Evolutionary conservation across 2,113 vertebrate genomes (phyloP), one percentile per base, ranked within the genome.

Genomic region (Crotalus helleri): DNA sequence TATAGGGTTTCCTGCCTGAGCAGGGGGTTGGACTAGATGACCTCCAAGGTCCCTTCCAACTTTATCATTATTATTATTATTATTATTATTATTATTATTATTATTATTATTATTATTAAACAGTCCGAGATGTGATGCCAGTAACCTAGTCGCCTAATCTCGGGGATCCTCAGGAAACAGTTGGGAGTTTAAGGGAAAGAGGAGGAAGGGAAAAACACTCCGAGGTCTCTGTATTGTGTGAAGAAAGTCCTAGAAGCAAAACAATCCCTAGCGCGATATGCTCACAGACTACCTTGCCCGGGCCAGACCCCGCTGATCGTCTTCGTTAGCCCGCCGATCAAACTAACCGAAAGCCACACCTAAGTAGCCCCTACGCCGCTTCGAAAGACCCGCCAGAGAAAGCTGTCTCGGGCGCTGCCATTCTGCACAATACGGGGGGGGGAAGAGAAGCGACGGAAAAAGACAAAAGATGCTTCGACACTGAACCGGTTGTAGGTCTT

Each of bases 371-470:
- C 21, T 39, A 1, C 39, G 4, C 17, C 5, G 24, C 2, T 90
- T 89, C 49, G 44, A 90, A 93, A 0, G 1, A 87, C 6, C 89
- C 92, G 92, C 92, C 92, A 90, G 90, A 64, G 1, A 2, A 44
- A 90, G 64, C 13, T 46, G 13, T 2, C 51, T 44, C 57, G 26
- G 89, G 15, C 46, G 19, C 23, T 90, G 64, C 92, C n/a, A 93
- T 46, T 1, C 4, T 1, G 29, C 3, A 29, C 8, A 51, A 49
- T 13, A 6, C 0, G 3, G 0, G 21, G 23, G 23, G 33, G 44
- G 89, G 6, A 0, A 5, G 7, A 51, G 85, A 26, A 5, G 39
- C 51, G 46, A 49, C 24, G 24, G 39, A 11, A 3, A 12, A 54
- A 15, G n/a, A 49, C n/a, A 29, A 51, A 26, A 51, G 1, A 26